These are phyloP conservation scores for Ramphastos sulfuratus DNA, from an alignment of 2,113 vertebrate genomes.

Conservation along the genomic window DNA sequence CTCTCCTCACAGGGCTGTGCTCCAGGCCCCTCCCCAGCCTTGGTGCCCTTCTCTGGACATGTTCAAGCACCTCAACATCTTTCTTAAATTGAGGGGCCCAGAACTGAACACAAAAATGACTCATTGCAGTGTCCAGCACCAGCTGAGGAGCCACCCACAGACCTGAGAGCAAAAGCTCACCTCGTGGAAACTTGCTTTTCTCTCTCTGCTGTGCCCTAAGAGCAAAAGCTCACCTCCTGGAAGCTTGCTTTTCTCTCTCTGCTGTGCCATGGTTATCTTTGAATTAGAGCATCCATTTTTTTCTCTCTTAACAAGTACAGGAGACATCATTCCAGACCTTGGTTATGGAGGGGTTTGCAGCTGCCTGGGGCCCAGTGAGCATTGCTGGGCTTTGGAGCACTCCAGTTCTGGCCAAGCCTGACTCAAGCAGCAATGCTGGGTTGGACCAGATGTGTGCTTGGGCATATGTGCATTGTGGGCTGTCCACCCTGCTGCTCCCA, in stretches of 20 bases:
- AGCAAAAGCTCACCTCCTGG: neutral
- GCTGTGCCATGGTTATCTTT: neutral
- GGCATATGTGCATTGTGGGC: accelerated
- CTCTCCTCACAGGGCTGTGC: too few relatives aligned
- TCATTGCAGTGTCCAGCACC: neutral
- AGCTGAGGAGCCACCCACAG: neutral
- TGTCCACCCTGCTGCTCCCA: neutral
- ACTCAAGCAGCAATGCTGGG: neutral
- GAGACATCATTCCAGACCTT: neutral
- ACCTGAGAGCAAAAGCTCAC: neutral
- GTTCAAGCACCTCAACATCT: too few relatives aligned
- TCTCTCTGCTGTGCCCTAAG: neutral
- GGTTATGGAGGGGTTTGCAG: neutral
- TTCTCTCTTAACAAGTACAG: neutral
- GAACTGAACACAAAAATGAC: too few relatives aligned
- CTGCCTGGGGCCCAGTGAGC: neutral
- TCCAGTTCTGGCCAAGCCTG: neutral
- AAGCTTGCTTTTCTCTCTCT: neutral
- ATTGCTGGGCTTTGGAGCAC: neutral
- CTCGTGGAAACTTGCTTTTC: neutral
- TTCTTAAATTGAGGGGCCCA: too few relatives aligned
- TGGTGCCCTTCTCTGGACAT: too few relatives aligned
- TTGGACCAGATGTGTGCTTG: neutral
- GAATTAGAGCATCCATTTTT: neutral
- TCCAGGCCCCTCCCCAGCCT: too few relatives aligned